A percentile compares a stretch with the other conserved stretches of the same genome.
phyloP scores from a whole-genome alignment of 1,140 invertebrate species.

The Lordiphosa stackelbergi region DNA sequence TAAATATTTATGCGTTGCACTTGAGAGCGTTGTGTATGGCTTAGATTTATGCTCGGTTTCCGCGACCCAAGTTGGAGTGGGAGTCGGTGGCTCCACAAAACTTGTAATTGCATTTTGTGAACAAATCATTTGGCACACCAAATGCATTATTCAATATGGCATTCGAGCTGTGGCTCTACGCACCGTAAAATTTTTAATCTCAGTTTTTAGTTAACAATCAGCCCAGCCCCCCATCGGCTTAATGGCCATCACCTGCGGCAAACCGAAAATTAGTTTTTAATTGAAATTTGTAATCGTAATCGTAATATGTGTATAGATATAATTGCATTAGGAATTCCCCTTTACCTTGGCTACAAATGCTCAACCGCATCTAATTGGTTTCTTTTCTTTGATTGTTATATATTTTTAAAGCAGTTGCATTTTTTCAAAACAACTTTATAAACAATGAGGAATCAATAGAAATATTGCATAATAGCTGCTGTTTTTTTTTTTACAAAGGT shows the following conservation, averaged over 20 bases:
- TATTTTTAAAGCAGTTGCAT: too few species aligned
- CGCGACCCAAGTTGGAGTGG: constrained; percentile 40
- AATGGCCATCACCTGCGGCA: neutral
- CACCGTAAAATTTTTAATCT: constrained; percentile 45
- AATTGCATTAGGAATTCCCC: constrained; percentile 41
- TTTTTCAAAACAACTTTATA: too few species aligned
- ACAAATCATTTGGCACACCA: constrained; percentile 49
- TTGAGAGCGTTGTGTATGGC: constrained; percentile 48
- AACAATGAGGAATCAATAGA: too few species aligned
- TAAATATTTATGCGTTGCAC: constrained; percentile 73
- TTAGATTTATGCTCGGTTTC: constrained; percentile 58
- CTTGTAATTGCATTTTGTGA: constrained; percentile 59
- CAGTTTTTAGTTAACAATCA: constrained; percentile 12
- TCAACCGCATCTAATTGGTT: constrained; percentile 39
- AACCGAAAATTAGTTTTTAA: constrained; percentile 10
- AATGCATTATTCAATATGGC: constrained; percentile 64
- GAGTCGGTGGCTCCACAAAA: constrained; percentile 9
- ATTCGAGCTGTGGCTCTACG: constrained; percentile 32
- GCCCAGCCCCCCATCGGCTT: constrained; percentile 1
- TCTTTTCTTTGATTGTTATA: too few species aligned
- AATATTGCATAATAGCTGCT: too few species aligned
- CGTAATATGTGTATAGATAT: constrained; percentile 17
- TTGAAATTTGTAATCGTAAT: constrained; percentile 37
- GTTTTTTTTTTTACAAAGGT: too few species aligned
- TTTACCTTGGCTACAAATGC: constrained; percentile 24